These are phyloP conservation scores for Sialis lutaria DNA, from an alignment of 2,888 invertebrate species.

Conservation along the genomic window DNA sequence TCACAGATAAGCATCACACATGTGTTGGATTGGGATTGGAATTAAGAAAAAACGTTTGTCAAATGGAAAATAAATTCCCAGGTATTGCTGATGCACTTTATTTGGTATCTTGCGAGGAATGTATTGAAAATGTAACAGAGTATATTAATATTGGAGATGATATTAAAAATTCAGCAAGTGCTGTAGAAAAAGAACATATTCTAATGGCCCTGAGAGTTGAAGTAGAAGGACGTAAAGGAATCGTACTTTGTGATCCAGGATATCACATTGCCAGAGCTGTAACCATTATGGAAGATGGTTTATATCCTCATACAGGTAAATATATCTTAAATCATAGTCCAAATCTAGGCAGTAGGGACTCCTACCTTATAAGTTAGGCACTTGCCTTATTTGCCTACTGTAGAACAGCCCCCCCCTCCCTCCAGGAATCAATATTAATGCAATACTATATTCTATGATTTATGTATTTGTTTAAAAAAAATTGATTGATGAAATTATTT, in stretches of 20 bases:
- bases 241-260: constrained; percentile 75
- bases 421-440: neutral
- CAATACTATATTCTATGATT: too few species aligned
- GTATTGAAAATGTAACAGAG: constrained; percentile 39
- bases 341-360: too few species aligned
- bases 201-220: constrained; percentile 58
- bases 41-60: constrained; percentile 45
- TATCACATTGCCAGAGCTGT: constrained; percentile 77
- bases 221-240: constrained; percentile 55
- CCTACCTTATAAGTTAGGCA: too few species aligned
- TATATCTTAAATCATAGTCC: neutral
- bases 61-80: constrained; percentile 44
- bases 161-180: constrained; percentile 35
- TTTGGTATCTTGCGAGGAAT: constrained; percentile 79
- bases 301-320: constrained; percentile 71
- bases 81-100: constrained; percentile 48
- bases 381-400: too few species aligned
- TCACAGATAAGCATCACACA: constrained; percentile 63
- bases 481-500: too few species aligned
- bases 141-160: constrained; percentile 41
- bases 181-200: constrained; percentile 75
- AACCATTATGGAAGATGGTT: constrained; percentile 71
- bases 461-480: too few species aligned
- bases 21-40: constrained; percentile 81
- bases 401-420: neutral